Percentiles rank a stretch among this genome's conserved stretches.
These are phyloP conservation scores for Eubasilissa splendida DNA, from an alignment of 2,888 invertebrate genomes.

Conservation along the genomic window DNA sequence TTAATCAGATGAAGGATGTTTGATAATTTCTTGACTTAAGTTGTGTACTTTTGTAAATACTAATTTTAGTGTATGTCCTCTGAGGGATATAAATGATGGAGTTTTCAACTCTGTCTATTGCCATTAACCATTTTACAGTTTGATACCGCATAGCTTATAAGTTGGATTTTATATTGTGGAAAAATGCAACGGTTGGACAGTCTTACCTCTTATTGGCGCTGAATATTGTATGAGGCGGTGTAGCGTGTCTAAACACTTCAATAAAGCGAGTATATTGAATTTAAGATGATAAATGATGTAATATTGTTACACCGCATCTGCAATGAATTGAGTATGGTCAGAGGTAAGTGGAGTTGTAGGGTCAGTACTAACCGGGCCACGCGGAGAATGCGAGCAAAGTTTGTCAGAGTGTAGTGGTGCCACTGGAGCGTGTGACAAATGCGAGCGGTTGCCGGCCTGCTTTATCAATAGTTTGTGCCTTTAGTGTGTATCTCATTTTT, in stretches of 20 bases:
- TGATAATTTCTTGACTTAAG: slow-evolving; percentile 39
- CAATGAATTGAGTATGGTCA: neutral
- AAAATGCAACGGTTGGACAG: neutral
- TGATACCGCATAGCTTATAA: slow-evolving; percentile 58
- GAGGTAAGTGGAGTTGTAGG: neutral
- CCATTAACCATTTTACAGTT: slow-evolving; percentile 58
- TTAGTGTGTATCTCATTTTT: slow-evolving; percentile 56
- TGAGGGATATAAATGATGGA: slow-evolving; percentile 39
- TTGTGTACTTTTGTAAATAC: slow-evolving; percentile 59
- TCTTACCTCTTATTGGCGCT: neutral
- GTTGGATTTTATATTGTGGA: slow-evolving; percentile 38
- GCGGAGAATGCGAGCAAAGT: neutral
- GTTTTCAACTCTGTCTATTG: slow-evolving; percentile 48
- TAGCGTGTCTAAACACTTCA: neutral
- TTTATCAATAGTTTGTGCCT: slow-evolving; percentile 58
- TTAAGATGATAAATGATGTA: neutral
- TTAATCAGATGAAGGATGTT: slow-evolving; percentile 21
- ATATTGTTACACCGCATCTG: neutral
- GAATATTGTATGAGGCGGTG: neutral
- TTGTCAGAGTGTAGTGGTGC: slow-evolving; percentile 28
- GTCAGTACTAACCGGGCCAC: neutral
- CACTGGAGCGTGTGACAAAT: slow-evolving; percentile 54
- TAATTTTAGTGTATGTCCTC: slow-evolving; percentile 59
- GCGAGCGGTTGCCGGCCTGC: slow-evolving; percentile 56
- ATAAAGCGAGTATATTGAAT: no score